Evolutionary conservation across 1,140 invertebrate species (phyloP).

Genomic region (Sitodiplosis mosellana): DNA sequence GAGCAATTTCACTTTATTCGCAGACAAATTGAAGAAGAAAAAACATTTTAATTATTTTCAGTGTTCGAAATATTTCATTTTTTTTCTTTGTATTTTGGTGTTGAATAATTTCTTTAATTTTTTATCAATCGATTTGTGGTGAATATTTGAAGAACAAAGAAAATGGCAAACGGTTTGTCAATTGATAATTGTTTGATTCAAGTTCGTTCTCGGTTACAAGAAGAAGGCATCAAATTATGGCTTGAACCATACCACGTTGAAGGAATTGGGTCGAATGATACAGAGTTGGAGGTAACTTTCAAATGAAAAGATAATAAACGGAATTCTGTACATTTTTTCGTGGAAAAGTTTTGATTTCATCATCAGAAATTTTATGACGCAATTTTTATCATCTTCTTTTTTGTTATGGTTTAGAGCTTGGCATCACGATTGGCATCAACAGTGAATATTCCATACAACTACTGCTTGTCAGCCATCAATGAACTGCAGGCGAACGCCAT

Average conservation of each 20-base stretch:
- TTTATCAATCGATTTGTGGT: too few relatives aligned
- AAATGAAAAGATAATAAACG: neutral
- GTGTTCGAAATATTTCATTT: too few relatives aligned
- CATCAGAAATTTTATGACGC: slow-evolving; percentile 22
- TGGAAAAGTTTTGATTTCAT: slow-evolving; percentile 5
- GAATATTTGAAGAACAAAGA: neutral
- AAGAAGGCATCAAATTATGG: slow-evolving; percentile 51
- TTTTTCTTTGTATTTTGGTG: too few relatives aligned
- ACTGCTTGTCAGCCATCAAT: slow-evolving; percentile 31
- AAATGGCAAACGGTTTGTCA: slow-evolving; percentile 13
- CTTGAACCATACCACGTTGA: slow-evolving; percentile 41
- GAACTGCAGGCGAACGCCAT: slow-evolving; percentile 46
- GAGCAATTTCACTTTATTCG: too few relatives aligned
- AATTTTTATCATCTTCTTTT: slow-evolving; percentile 9
- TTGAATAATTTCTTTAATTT: too few relatives aligned
- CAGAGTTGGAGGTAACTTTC: slow-evolving; percentile 27
- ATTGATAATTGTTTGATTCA: slow-evolving; percentile 41
- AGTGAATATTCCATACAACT: slow-evolving; percentile 30
- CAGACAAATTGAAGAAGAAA: too few relatives aligned
- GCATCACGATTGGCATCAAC: slow-evolving; percentile 31
- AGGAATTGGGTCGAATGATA: slow-evolving; percentile 23
- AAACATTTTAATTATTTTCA: too few relatives aligned
- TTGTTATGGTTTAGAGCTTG: slow-evolving; percentile 29
- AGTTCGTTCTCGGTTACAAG: slow-evolving; percentile 40
- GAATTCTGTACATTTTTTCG: slow-evolving; percentile 2